Evolutionary conservation across 1,140 invertebrate species (phyloP).

Genomic region (Brachionus paranguensis): DNA sequence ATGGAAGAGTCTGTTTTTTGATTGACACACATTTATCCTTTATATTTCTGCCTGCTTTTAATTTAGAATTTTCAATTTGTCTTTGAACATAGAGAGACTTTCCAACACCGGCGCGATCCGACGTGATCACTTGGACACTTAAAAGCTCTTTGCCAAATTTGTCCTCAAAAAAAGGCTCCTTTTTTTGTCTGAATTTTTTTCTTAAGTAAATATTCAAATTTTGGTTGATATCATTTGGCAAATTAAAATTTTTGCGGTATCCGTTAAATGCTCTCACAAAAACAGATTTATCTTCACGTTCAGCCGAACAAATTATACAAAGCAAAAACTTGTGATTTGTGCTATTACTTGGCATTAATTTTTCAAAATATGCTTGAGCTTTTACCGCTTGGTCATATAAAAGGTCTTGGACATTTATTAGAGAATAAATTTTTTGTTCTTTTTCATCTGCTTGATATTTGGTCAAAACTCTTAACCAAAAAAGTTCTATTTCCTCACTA

Average conservation of each 20-base stretch:
- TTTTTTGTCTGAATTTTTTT: constrained; percentile 15
- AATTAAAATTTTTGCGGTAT: constrained; percentile 42
- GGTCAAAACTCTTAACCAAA: neutral
- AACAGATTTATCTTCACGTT: constrained; percentile 45
- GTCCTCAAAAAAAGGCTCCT: constrained; percentile 23
- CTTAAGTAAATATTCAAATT: constrained; percentile 41
- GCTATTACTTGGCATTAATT: neutral
- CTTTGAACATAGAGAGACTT: constrained; percentile 44
- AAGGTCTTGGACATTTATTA: constrained; percentile 15
- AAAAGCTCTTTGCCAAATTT: constrained; percentile 43
- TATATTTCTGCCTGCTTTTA: neutral
- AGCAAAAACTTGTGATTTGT: neutral
- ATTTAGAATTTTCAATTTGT: constrained; percentile 39
- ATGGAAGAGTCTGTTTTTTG: neutral
- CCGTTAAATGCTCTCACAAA: constrained; percentile 46
- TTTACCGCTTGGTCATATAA: constrained; percentile 10
- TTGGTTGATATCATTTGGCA: neutral
- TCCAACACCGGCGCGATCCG: neutral
- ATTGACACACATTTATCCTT: neutral
- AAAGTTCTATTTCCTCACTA: constrained; percentile 46
- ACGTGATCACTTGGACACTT: constrained; percentile 41
- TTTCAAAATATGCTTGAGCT: neutral
- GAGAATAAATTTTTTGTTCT: neutral
- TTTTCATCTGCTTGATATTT: neutral
- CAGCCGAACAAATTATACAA: constrained; percentile 43